Base-by-base conservation (phyloP, 2,888 invertebrate genomes). In the Drosophila paranaensis region DNA sequence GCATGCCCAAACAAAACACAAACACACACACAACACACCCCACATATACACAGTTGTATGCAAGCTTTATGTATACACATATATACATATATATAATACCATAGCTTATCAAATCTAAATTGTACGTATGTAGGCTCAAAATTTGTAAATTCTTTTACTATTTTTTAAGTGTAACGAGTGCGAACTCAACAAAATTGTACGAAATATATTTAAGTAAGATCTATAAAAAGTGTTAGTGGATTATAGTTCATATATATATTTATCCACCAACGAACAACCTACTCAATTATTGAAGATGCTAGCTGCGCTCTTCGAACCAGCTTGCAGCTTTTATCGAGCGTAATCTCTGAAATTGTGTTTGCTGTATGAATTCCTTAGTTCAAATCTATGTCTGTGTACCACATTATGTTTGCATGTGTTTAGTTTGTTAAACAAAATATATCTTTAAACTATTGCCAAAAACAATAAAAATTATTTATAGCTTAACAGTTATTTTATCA, bases 91-190 rank as follows among this genome's bases (percentile, higher is more conserved):
- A 13, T 71, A 10, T 71, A 67, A 13, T 33, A 33, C 33, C 10
- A 33, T 72, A 66, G 67, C 56, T 55, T 71, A 71, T 72, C 66
- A 62, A 39, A 54, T 74, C 77, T 54, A 88, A 84, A 84, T 85
- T 88, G 20, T 73, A 71, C 71, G 84, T 80, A 88, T 69, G 61
- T 82, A 84, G 73, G 74, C 60, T 73, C 65, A 71, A 82, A 74
- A 76, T 79, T 62, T 89, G 74, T 88, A 88, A 84, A 89, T 70
- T 67, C 61, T 42, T 48, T 65, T 60, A 60, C 16, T 78, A 73
- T 69, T 60, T 69, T 77, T 9, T 76, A 73, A 74, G 81, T 71
- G 74, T 61, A 81, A 63, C 46, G 69, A 61, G 69, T 58, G 51
- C 35, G n/a, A 62, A 48, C 57, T 79, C 79, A 43, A 51, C 63